Evolutionary conservation across 1,140 invertebrate genomes (phyloP), one percentile per base, ranked within the genome.

Genomic region (Drosophila nannoptera): DNA sequence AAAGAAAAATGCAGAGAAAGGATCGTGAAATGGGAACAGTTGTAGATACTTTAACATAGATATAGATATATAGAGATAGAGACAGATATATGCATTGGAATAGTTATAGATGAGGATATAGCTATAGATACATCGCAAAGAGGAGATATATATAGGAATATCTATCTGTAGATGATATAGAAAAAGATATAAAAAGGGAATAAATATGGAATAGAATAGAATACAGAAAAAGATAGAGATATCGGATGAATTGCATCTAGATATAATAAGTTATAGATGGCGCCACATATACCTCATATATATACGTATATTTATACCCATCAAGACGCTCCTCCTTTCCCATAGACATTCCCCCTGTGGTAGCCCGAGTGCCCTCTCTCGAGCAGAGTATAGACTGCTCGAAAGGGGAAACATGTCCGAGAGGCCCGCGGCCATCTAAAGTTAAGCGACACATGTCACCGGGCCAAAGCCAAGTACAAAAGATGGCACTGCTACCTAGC

Each of bases 371-470:
- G n/a, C 1, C 31, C 4, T 8, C 7, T 6, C 4, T 8, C 12
- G 7, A 14, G 5, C 12, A 52, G 49, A 3, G 49, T 12, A 14
- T 52, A 14, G 14, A 54, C 54, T 45, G 53, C 42, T 38, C 46
- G 8, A 33, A 62, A 62, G 42, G 35, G 53, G 53, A 73, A 53
- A 46, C 65, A 54, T 60, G 65, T 56, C 58, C 48, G 42, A 49
- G 32, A 62, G 29, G 46, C 14, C 45, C 48, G 69, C 59, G 61
- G 71, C 50, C 81, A 84, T 76, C 78, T 73, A 83, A 83, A 83
- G 78, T 77, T 73, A 84, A 83, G 78, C 80, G 73, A 84, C 78
- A 84, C 73, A 83, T 76, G 73, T 83, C 81, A 73, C 76, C 78
- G 50, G 64, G 63, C 62, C 62, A 52, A 52, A 63, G 62, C 53